phyloP scores from a whole-genome alignment of 2,888 invertebrate genomes.

The Pseudeuparius sepicola region DNA sequence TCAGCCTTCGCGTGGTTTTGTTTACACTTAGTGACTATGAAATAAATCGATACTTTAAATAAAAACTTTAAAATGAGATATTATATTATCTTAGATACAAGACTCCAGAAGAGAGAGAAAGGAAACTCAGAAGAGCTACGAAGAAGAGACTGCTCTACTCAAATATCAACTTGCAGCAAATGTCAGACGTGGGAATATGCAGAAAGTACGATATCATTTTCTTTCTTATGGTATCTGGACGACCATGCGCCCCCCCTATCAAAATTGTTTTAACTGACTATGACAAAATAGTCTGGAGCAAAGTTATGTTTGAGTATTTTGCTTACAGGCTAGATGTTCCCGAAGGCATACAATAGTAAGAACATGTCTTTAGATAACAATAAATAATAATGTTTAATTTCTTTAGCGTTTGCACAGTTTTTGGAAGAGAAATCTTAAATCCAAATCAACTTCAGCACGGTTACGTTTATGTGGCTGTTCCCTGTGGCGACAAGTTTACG shows the following conservation, averaged over 20 bases:
- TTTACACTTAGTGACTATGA: too few relatives aligned
- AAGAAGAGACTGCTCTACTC: too few relatives aligned
- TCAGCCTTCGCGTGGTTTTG: too few relatives aligned
- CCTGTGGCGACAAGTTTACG: slow-evolving; percentile 20
- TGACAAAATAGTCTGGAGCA: slow-evolving; percentile 10
- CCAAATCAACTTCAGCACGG: slow-evolving; percentile 22
- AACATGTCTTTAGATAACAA: neutral
- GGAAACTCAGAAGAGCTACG: too few relatives aligned
- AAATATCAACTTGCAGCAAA: too few relatives aligned
- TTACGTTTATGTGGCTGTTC: slow-evolving; percentile 22
- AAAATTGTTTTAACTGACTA: slow-evolving; percentile 15
- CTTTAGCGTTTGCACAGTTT: slow-evolving; percentile 19
- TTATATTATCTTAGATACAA: too few relatives aligned
- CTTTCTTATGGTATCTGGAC: slow-evolving; percentile 17
- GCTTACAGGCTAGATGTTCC: slow-evolving; percentile 13
- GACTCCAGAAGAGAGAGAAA: too few relatives aligned
- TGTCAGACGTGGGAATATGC: too few relatives aligned
- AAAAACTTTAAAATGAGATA: too few relatives aligned
- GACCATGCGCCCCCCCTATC: slow-evolving; percentile 8
- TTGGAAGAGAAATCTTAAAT: slow-evolving; percentile 18
- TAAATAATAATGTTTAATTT: slow-evolving; percentile 1
- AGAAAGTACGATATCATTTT: too few relatives aligned
- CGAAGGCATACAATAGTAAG: slow-evolving; percentile 17
- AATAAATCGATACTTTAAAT: too few relatives aligned
- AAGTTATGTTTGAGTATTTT: slow-evolving; percentile 16